These are phyloP conservation scores for Pelvicachromis taeniatus DNA, from an alignment of 2,113 vertebrate genomes.

Conservation along the genomic window DNA sequence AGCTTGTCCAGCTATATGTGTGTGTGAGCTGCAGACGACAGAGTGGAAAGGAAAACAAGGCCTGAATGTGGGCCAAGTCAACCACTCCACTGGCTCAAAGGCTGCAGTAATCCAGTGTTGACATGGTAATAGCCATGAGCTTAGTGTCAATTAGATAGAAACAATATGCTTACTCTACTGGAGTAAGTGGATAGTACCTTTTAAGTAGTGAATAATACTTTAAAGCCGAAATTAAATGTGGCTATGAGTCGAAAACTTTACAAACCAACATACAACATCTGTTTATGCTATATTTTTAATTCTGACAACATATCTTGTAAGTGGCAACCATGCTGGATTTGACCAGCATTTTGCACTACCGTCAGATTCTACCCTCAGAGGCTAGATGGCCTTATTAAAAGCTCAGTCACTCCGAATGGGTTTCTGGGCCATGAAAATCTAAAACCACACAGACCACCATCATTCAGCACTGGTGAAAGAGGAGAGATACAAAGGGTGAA, in stretches of 20 bases:
- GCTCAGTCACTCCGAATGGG: conserved; percentile 50
- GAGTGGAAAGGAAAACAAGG: conserved; percentile 73
- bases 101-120: conserved; percentile 75
- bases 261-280: not conserved
- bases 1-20: conserved; percentile 35
- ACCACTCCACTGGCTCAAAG: conserved; percentile 71
- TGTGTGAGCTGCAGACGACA: conserved; percentile 58
- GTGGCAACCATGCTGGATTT: conserved; percentile 3
- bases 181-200: conserved; percentile 67
- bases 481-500: conserved; percentile 56
- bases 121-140: conserved; percentile 74
- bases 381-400: conserved; percentile 55
- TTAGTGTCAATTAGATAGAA: conserved; percentile 77
- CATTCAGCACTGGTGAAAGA: conserved; percentile 45
- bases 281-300: not conserved
- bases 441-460: conserved; percentile 42
- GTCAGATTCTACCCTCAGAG: conserved; percentile 40
- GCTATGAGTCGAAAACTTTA: conserved; percentile 16
- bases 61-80: conserved; percentile 71
- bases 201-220: conserved; percentile 33
- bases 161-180: conserved; percentile 71
- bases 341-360: conserved; percentile 14
- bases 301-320: not conserved
- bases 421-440: conserved; percentile 59
- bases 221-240: conserved; percentile 22